Evolutionary conservation across 1,140 invertebrate genomes (phyloP), one percentile per base, ranked within the genome.

Genomic region (Drosophila grimshawi): DNA sequence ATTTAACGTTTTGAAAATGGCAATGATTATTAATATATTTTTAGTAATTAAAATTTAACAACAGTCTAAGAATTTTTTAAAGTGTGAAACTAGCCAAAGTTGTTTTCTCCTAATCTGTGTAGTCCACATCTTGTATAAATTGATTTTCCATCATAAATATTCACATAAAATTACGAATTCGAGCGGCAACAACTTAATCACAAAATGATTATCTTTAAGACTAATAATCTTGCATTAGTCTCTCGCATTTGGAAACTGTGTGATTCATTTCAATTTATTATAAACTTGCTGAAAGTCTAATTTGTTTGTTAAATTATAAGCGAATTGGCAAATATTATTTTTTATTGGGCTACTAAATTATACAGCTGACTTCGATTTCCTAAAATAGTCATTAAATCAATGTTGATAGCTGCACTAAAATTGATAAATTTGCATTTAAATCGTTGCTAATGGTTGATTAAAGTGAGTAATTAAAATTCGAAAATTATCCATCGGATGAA

Each of bases 321-420:
- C 39, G 10, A n/a, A 3, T 43, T 43, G 39, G 1, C 39, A 43
- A n/a, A n/a, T n/a, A 43, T n/a, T 4, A 43, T 43, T n/a, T 19
- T n/a, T 43, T 43, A 43, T 43, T n/a, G 7, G 37, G 6, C 27
- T 29, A n/a, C 2, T 43, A 43, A 39, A 56, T 56, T 30, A 41
- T 56, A 6, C 8, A n/a, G 10, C 32, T 32, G 8, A n/a, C 29
- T 30, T 27, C 10, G 2, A n/a, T 30, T 43, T 37, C 55, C 41
- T 57, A 43, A 41, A 43, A 57, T 6, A 41, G 27, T 57, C n/a
- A n/a, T 27, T 3, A 56, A 41, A 41, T 30, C 27, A 3, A 52
- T 5, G 2, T 6, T n/a, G 5, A 52, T 52, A 11, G 10, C 30
- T 3, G 6, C 4, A n/a, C 48, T n/a, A 39, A 27, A 39, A 27